Base-by-base conservation (phyloP, 30 jellyfish, hydroid and myxozoan species). In the Cassiopea andromeda region DNA sequence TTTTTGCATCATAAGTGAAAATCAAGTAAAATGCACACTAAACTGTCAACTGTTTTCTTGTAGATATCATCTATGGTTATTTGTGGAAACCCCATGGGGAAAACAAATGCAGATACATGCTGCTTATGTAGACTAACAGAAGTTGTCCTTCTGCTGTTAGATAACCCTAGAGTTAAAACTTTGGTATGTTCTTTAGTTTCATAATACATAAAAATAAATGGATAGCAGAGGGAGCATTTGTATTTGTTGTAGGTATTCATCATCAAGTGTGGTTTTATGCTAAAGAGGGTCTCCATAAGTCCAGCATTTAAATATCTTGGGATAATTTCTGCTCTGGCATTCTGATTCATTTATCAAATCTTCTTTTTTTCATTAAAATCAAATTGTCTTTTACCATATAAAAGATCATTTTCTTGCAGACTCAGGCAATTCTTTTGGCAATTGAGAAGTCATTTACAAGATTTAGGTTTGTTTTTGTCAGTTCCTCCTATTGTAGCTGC, bases 41-140 rank as follows among this genome's bases (percentile, higher is more conserved):
- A 27, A 27, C 38, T 27, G 38, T 27, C 38, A 27, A 27, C 38
- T 27, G 38, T 4, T 66, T 19, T 7, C 15, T 70, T 70, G 15
- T 43, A 70, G 79, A 70, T 70, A 19, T 70, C 79, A 70, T n/a
- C 79, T 5, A 70, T 70, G 79, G 27, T 70, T 16, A 5, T 18
- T 18, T 18, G 54, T 70, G 79, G 38, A 70, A 27, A 70, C 2
- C 17, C 27, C 38, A 5, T 70, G 18, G 54, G 10, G 15, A 16
- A 27, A 16, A 4, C 15, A 2, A 7, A 70, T 8, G 5, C 79
- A 70, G 79, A 70, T 7, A 54, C 3, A 1, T 70, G 79, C 54
- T 70, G 12, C 15, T 18, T 70, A 7, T 70, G 79, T 19, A 70
- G 27, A 16, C 4, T 70, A 18, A 5, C 74, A 15, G 18, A 48